phyloP scores from a whole-genome alignment of 2,888 invertebrate species.

The Bellardia pandia region DNA sequence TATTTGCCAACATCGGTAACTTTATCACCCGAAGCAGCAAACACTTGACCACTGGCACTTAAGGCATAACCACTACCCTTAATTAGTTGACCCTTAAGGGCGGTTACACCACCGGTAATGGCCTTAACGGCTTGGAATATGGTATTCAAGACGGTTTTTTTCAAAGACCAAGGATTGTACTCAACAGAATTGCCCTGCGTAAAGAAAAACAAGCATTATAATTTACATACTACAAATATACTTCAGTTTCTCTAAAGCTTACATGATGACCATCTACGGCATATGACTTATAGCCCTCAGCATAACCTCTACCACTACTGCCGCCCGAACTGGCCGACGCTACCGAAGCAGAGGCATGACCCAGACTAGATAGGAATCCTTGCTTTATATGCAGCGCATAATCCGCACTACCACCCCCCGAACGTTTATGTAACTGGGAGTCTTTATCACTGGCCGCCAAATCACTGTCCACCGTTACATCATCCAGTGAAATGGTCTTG shows the following conservation, averaged over 20 bases:
- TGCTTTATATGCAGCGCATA: slow-evolving; percentile 82
- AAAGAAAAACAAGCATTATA: not conserved
- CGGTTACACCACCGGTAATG: slow-evolving; percentile 93
- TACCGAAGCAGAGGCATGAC: slow-evolving; percentile 83
- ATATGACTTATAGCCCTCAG: slow-evolving; percentile 78
- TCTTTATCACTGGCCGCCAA: slow-evolving; percentile 80
- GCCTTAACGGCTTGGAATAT: slow-evolving; percentile 94
- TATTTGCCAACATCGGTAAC: slow-evolving; percentile 92
- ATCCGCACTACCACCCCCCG: slow-evolving; percentile 82
- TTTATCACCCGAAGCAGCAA: slow-evolving; percentile 91
- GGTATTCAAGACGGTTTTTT: slow-evolving; percentile 92
- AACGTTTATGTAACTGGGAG: slow-evolving; percentile 81
- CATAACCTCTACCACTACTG: slow-evolving; percentile 78
- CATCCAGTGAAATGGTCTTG: slow-evolving; percentile 79
- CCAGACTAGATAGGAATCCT: slow-evolving; percentile 81
- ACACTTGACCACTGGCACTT: slow-evolving; percentile 87
- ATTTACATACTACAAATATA: not conserved
- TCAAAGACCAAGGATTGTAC: slow-evolving; percentile 90
- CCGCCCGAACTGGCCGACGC: slow-evolving; percentile 83
- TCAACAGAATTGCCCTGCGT: slow-evolving; percentile 82
- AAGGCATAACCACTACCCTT: slow-evolving; percentile 91
- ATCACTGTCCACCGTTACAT: slow-evolving; percentile 80
- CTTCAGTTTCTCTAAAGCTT: slow-evolving; percentile 55
- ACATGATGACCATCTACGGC: slow-evolving; percentile 77
- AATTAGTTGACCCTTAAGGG: slow-evolving; percentile 93